Base-by-base conservation (phyloP, 2,113 vertebrate genomes). In the Trinectes maculatus region DNA sequence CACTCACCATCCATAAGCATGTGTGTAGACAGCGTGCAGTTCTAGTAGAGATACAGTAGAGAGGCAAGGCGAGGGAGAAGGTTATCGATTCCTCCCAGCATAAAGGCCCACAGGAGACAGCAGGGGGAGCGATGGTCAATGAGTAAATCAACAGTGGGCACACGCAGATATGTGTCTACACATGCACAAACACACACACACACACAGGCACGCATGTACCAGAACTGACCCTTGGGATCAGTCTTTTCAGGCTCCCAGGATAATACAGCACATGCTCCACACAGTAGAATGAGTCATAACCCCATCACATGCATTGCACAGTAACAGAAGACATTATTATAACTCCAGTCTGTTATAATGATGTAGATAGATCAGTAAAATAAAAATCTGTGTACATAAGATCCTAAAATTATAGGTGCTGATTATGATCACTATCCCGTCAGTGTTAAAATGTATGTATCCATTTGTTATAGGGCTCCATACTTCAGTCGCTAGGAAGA, bases 21-120 rank as follows among this genome's bases (percentile, higher is more conserved):
- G 25, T 71, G 37, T 56, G 43, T 55, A 29, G 69, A 79, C 61
- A 65, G 44, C 63, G 59, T 19, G 16, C 34, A 25, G 29, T 44
- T 71, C 65, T 68, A 31, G 40, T 46, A 21, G 68, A 71, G 60
- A 60, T 53, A 47, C 44, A 37, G 59, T 16, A 39, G 57, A 60
- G 22, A 54, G 15, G 52, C 51, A 25, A 46, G 63, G 40, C 34
- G 4, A 74, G 33, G 64, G 43, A 80, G 65, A 82, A 81, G 80
- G 62, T 84, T 80, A 86, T 87, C 12, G 82, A 89, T 84, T 53
- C 65, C 76, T 79, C 46, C 60, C 70, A 80, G 76, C 74, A 67
- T 73, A 69, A 63, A 63, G 73, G 66, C 68, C 67, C 73, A 82
- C 58, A 55, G 64, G 71, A 78, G 60, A 76, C 79, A 67, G 67